Conservation (phyloP, 2,113 vertebrate species). For the Symphodus melops region DNA sequence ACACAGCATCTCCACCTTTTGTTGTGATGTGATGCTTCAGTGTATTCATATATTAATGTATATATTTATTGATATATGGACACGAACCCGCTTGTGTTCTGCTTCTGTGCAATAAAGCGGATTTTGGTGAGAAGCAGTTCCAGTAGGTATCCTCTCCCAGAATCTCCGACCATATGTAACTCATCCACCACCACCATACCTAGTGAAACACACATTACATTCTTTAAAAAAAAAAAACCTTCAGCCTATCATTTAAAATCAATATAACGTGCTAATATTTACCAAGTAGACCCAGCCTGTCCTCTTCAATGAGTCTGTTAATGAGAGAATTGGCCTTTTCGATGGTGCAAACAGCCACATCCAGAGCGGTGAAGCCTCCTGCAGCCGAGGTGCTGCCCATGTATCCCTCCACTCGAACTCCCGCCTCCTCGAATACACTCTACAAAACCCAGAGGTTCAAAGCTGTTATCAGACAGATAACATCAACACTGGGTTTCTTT, state of each 20-base stretch:
- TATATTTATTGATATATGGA: conserved; percentile 33
- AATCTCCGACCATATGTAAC: conserved; percentile 95
- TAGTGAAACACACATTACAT: conserved; percentile 52
- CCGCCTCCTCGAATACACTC: conserved; percentile 93
- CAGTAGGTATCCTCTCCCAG: conserved; percentile 93
- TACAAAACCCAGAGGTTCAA: conserved; percentile 58
- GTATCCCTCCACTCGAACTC: conserved; percentile 92
- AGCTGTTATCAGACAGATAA: not conserved
- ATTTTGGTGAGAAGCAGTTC: conserved; percentile 96
- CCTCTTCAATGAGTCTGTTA: conserved; percentile 95
- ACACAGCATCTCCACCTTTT: no score
- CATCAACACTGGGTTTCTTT: not conserved
- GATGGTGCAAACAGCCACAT: conserved; percentile 97
- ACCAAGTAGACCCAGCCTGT: conserved; percentile 90
- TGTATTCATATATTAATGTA: no score
- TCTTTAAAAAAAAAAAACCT: not conserved
- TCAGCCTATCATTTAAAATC: not conserved
- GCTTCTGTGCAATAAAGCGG: conserved; percentile 88
- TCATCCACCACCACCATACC: conserved; percentile 97
- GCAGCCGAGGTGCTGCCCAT: conserved; percentile 92
- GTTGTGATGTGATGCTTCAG: no score
- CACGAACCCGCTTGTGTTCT: conserved; percentile 80
- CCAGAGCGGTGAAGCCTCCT: conserved; percentile 86
- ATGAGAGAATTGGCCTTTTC: conserved; percentile 96
- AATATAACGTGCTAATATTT: not conserved